A percentile compares a stretch with the other conserved stretches of the same genome.
phyloP scores from a whole-genome alignment of 2,888 invertebrate genomes.

The Panopea generosa region DNA sequence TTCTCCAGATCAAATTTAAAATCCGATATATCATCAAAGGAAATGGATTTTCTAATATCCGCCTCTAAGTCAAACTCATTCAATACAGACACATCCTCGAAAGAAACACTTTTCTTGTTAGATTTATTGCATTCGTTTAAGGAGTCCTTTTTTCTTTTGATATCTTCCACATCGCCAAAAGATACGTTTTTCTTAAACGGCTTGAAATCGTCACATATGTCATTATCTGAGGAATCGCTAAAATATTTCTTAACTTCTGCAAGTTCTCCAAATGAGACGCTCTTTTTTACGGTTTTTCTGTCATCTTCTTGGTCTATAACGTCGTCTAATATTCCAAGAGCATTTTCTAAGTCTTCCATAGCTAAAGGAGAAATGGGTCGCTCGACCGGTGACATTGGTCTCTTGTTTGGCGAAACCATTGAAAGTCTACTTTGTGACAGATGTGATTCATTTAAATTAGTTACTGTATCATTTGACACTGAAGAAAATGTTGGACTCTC shows the following conservation, averaged over 20 bases:
- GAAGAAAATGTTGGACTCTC: slow-evolving; percentile 19
- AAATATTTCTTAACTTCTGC: slow-evolving; percentile 57
- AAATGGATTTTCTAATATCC: slow-evolving; percentile 7
- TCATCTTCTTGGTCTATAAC: slow-evolving; percentile 58
- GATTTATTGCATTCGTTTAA: slow-evolving; percentile 41
- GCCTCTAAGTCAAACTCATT: slow-evolving; percentile 10
- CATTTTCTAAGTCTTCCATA: slow-evolving; percentile 54
- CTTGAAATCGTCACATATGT: slow-evolving; percentile 38
- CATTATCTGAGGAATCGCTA: slow-evolving; percentile 56
- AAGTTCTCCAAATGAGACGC: slow-evolving; percentile 58
- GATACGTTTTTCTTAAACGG: slow-evolving; percentile 37
- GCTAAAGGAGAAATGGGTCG: slow-evolving; percentile 47
- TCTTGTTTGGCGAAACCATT: background rate
- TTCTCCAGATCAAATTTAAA: slow-evolving; percentile 6
- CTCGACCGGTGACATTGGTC: slow-evolving; percentile 55
- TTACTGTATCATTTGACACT: too few relatives aligned
- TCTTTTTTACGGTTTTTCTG: slow-evolving; percentile 50
- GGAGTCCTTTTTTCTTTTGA: slow-evolving; percentile 40
- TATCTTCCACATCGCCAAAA: slow-evolving; percentile 35
- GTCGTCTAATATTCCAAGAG: slow-evolving; percentile 65
- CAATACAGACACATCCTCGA: slow-evolving; percentile 22
- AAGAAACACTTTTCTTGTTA: slow-evolving; percentile 55
- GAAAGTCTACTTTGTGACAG: slow-evolving; percentile 8
- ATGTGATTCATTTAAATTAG: too few relatives aligned
- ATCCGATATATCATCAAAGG: slow-evolving; percentile 21